Evolutionary conservation across 2,797 vertebrate genomes (phyloP).

Genomic region (Sternarchorhynchus goeldii): DNA sequence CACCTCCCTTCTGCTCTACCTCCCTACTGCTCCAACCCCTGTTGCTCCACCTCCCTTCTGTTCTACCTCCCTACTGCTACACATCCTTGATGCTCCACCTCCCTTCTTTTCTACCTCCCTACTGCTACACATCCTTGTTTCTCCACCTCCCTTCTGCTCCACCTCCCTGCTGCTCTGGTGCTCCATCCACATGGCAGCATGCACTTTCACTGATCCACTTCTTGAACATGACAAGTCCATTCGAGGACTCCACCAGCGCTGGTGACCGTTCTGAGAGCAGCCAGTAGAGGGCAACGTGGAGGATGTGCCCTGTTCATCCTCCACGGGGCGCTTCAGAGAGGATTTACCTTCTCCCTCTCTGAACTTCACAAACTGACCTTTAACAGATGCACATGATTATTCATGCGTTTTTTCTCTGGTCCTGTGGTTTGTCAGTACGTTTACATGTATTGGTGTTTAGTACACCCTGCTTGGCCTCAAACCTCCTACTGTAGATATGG

Average conservation of each 20-base stretch:
- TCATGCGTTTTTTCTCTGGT: too few relatives aligned
- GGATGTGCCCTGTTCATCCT: too few relatives aligned
- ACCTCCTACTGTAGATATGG: not conserved
- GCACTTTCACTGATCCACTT: not conserved
- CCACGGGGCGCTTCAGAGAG: too few relatives aligned
- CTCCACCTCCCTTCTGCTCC: constrained; percentile 11
- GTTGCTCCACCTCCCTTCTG: constrained; percentile 2
- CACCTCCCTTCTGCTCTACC: not conserved
- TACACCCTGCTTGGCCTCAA: not conserved
- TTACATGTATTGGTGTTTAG: not conserved
- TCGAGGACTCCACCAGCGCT: too few relatives aligned
- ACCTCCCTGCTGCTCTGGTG: not conserved
- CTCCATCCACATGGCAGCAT: not conserved
- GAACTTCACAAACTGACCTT: too few relatives aligned
- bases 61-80: not conserved
- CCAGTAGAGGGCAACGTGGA: too few relatives aligned
- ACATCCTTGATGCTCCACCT: not conserved
- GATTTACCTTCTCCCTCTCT: too few relatives aligned
- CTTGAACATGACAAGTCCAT: not conserved
- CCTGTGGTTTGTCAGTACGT: too few relatives aligned
- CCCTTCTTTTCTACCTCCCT: constrained; percentile 5
- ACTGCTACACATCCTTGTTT: constrained; percentile 20
- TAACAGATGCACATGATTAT: too few relatives aligned
- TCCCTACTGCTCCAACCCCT: not conserved
- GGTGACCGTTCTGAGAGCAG: too few relatives aligned